Evolutionary conservation across 2,113 vertebrate genomes (phyloP), one percentile per base, ranked within the genome.

Genomic region (Hiodon alosoides): DNA sequence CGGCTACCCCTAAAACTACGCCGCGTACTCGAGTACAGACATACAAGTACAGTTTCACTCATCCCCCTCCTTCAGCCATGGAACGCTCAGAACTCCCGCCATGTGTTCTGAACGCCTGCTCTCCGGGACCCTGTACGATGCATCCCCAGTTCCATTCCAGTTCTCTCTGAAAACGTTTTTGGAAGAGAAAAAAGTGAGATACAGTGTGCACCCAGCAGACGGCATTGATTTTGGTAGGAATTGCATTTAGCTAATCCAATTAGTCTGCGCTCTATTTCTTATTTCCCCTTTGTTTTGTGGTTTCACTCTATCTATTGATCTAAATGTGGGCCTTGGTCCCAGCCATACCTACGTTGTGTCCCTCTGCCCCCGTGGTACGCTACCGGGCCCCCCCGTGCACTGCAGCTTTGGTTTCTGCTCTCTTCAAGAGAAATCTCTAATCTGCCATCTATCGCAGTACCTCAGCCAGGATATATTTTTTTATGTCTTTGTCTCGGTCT

Each of bases 191-290:
- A 57, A 13, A 77, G 71, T 73, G 66, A 4, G 77, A 77, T 51
- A 11, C 16, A 55, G 67, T 69, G 79, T 79, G 7, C 75, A 47
- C 72, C 80, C 67, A 83, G 81, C 86, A 86, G 85, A 86, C 79
- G 78, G 78, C 86, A 89, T 89, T 89, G 89, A 89, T 91, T 91
- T 89, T 79, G 78, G 78, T 77, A 81, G 73, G 82, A 84, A 89
- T 88, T 86, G 75, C 86, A 86, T 91, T 90, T 88, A 84, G 86
- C 84, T 89, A 89, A 90, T 90, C 79, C 77, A 84, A 90, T 91
- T 90, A 90, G 77, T 78, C 76, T 72, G 52, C 6, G 16, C 82
- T 82, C 79, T 79, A 83, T 78, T 84, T 82, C 83, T 75, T 67
- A 75, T 87, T 86, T 85, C 88, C 81, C 84, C 83, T 85, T 87